Conservation (phyloP, 23 tunicate genomes). For the Aplidium turbinatum region DNA sequence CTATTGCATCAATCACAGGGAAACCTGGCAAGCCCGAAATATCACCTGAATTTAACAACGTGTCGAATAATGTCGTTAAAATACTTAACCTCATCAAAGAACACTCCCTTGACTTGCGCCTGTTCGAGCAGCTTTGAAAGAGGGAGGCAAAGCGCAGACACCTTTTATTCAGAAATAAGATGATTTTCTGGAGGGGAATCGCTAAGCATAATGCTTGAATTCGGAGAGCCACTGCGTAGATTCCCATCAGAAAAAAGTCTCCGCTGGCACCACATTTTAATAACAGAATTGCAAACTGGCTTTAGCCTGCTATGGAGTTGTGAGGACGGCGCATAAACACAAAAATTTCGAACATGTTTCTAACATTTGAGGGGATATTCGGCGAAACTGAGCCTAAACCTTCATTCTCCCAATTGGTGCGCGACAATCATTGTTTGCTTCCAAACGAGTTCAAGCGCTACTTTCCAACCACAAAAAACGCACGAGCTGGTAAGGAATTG, state of each 20-base stretch:
- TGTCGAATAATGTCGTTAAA: background rate
- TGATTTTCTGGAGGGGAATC: too few relatives aligned
- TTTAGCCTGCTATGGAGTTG: background rate
- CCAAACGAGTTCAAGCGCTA: background rate
- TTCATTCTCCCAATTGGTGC: background rate
- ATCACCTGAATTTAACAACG: background rate
- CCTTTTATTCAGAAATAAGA: too few relatives aligned
- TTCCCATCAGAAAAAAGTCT: too few relatives aligned
- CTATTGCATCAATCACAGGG: background rate
- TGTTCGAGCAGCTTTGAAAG: too few relatives aligned
- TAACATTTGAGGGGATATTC: background rate
- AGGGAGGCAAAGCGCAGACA: too few relatives aligned
- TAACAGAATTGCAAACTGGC: too few relatives aligned
- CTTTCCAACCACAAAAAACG: background rate
- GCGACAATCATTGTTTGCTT: background rate
- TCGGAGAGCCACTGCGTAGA: too few relatives aligned
- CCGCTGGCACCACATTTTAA: too few relatives aligned
- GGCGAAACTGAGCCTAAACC: background rate
- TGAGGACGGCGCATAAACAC: conserved; percentile 4
- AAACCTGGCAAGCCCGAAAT: background rate
- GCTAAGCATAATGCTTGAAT: too few relatives aligned
- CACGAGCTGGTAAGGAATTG: background rate
- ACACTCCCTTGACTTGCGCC: too few relatives aligned
- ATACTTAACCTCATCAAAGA: background rate
- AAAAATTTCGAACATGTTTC: too few relatives aligned